Evolutionary conservation across 1,140 invertebrate species (phyloP), one percentile per base, ranked within the genome.

Genomic region (Drosophila seguyi): DNA sequence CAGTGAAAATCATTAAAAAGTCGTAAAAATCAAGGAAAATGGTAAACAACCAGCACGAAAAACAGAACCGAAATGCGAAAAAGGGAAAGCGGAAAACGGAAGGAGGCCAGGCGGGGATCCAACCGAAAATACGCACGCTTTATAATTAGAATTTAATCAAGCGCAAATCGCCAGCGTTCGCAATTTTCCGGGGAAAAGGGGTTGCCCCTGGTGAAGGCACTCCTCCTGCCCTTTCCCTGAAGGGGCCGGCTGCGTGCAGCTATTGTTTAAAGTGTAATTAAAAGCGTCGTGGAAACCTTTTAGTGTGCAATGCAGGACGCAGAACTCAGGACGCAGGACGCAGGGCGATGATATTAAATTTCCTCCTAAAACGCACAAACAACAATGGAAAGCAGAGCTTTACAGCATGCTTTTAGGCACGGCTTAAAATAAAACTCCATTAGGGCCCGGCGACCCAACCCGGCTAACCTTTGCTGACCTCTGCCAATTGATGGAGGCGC

Each of bases 101-200:
- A 18, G 10, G 27, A 31, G 22, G 27, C 16, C 18, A 27, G 18
- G 27, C 31, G 38, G 38, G 59, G 27, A 63, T 25, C 38, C 55
- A 16, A 69, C 59, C 66, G 65, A 66, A 84, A 85, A 85, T 90
- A 90, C 86, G 85, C 86, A 90, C 74, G 86, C 81, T 90, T 90
- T 90, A 90, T 90, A 90, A 90, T 90, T 90, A 90, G 85, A 90
- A 90, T 90, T 90, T 90, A 90, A 90, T 90, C 85, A 90, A 90
- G 85, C 86, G 85, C 86, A 85, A 90, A 90, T 90, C 86, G 85
- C 86, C 85, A 88, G 78, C 85, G 75, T 45, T 66, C 52, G 74
- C 86, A 79, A 75, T 81, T 90, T 80, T 53, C 63, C 63, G 27
- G 44, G 60, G 42, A 39, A 56, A 56, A 65, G 61, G 63, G 79